Evolutionary conservation across 2,797 vertebrate genomes (phyloP), one percentile per base, ranked within the genome.

Genomic region (Paguma larvata): DNA sequence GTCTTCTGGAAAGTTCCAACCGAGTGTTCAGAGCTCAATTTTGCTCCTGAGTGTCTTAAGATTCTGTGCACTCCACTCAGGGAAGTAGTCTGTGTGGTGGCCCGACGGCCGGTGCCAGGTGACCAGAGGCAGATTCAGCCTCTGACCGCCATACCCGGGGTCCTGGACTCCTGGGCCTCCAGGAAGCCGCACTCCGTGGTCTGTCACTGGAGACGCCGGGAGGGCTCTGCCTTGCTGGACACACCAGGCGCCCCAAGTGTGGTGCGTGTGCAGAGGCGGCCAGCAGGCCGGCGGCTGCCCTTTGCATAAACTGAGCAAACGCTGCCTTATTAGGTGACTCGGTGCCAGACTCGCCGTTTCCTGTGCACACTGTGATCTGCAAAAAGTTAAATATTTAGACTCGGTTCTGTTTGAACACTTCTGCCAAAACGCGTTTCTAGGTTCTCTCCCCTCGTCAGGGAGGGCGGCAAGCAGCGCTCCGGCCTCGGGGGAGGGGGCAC

Each of bases 381-480:
- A 93, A 78, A 77, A 98, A 98, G 92, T 93, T 98, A 98, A 98
- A 98, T 97, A 98, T 98, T 98, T 98, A 98, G 97, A 98, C 96
- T 98, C 85, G 77, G 72, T 90, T 97, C 97, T 96, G 73, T 95
- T 91, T 96, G 73, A 98, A 48, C 30, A 46, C 84, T 85, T 53
- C 62, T 97, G 97, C 85, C 97, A 96, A 98, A 96, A 0, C 0
- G 92, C 44, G 56, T 23, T 48, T 92, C 86, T 41, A 46, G 63
- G 65, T 91, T 96, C 46, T 97, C 83, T 89, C 84, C 86, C 91
- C 89, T 89, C 63, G 44, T 97, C 80, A 44, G 23, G 96, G 93
- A 97, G 94, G 53, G 15, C 51, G 96, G 96, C 53, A 68, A 82
- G 48, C 18, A 0, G 0, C 5, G 1, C 8, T 41, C 92, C 27